phyloP scores from a whole-genome alignment of 2,888 invertebrate genomes.

The Drosophila anceps region DNA sequence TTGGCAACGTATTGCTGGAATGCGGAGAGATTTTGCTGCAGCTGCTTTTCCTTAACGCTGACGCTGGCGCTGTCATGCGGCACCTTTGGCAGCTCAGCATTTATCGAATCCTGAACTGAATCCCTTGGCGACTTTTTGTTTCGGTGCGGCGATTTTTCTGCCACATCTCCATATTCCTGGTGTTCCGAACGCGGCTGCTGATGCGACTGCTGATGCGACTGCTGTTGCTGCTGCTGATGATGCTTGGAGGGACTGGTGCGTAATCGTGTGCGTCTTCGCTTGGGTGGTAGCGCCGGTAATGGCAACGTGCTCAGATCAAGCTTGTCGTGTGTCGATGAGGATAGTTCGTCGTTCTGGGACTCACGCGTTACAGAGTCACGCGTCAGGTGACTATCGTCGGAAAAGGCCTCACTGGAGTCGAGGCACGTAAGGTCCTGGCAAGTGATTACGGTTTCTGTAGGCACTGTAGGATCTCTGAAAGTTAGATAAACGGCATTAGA shows the following conservation, averaged over 20 bases:
- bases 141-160: constrained; percentile 26
- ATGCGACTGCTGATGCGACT: constrained; percentile 55
- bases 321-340: constrained; percentile 83
- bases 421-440: constrained; percentile 81
- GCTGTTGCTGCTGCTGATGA: constrained; percentile 58
- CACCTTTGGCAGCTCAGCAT: constrained; percentile 34
- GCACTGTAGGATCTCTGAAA: constrained; percentile 31
- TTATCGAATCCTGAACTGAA: constrained; percentile 31
- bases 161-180: constrained; percentile 40
- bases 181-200: constrained; percentile 33
- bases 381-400: constrained; percentile 84
- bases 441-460: constrained; percentile 32
- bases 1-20: constrained; percentile 83
- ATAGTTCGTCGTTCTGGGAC: constrained; percentile 83
- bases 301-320: constrained; percentile 84
- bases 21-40: constrained; percentile 64
- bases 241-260: constrained; percentile 79
- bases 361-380: constrained; percentile 82
- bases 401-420: constrained; percentile 84
- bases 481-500: background rate
- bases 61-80: constrained; percentile 12
- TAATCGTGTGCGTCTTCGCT: constrained; percentile 82
- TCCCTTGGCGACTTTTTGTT: constrained; percentile 44
- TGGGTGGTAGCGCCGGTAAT: constrained; percentile 84
- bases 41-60: constrained; percentile 26